These are phyloP conservation scores for Gymnocephalus cernua DNA, from an alignment of 2,113 vertebrate genomes.

Conservation along the genomic window DNA sequence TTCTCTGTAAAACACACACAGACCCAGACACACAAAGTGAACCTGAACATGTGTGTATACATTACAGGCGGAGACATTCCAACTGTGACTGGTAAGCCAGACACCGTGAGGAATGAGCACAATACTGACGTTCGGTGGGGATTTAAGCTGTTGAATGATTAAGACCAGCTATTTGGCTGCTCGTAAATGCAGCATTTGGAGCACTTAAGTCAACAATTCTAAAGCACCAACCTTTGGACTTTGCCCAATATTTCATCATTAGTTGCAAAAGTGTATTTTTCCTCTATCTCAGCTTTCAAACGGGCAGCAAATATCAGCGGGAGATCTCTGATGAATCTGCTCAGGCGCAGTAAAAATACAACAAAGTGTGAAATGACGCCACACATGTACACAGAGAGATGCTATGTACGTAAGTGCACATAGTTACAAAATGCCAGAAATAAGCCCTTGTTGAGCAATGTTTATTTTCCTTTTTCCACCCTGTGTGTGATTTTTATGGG, in stretches of 20 bases:
- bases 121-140: conserved; percentile 24
- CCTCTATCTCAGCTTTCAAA: background rate
- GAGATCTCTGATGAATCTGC: background rate
- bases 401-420: conserved; percentile 37
- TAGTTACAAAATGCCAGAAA: conserved; percentile 49
- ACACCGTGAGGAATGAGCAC: conserved; percentile 54
- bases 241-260: conserved; percentile 8
- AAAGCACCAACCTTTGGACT: conserved; percentile 38
- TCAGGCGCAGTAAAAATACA: background rate
- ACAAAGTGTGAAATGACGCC: conserved; percentile 28
- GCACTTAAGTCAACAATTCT: conserved; percentile 48
- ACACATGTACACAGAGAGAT: conserved; percentile 24
- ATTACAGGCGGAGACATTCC: conserved; percentile 46
- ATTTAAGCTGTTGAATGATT: conserved; percentile 61
- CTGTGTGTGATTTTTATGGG: conserved; percentile 57
- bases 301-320: background rate
- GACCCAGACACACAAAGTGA: conserved; percentile 17
- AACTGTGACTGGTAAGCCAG: conserved; percentile 39
- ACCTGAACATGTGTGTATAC: conserved; percentile 36
- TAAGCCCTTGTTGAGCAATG: conserved; percentile 51
- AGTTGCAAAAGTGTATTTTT: conserved; percentile 4
- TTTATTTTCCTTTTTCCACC: conserved; percentile 56
- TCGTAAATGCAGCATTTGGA: conserved; percentile 37
- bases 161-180: conserved; percentile 20
- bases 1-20: background rate